Evolutionary conservation across 2,888 invertebrate genomes (phyloP), one percentile per base, ranked within the genome.

Genomic region (Clanis bilineata): DNA sequence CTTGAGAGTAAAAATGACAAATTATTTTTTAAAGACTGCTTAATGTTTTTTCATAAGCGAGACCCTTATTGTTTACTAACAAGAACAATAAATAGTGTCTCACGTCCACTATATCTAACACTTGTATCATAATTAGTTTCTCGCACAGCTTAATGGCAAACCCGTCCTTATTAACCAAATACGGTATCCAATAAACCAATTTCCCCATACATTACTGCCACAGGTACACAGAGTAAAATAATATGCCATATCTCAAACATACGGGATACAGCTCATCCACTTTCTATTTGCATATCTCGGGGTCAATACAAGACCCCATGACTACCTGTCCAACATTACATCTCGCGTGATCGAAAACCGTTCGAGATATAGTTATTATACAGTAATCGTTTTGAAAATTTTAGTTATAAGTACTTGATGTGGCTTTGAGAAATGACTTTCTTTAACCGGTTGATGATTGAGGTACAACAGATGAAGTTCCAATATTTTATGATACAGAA

Each of bases 281-380:
- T 80, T 79, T 80, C 80, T 78, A 80, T 79, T 75, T 75, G 70
- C 69, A 73, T 73, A 74, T 68, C 70, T 56, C 64, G 63, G 66
- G 80, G 79, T 78, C 78, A 75, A 60, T 63, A 41, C 58, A 57
- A 68, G 73, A 72, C 76, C 74, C 57, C 56, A 74, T 70, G 78
- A 77, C 78, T 80, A 76, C 77, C 72, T 77, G 78, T 78, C 71
- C 56, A 23, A 36, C 25, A 25, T 39, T 58, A 39, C 9, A 25
- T 59, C 45, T 44, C 23, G 56, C 44, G 51, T 51, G 51, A 51
- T 51, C 32, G 32, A 51, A 18, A 32, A 28, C 21, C 32, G 32
- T 51, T n/a, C 32, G 18, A 28, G 47, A 51, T 51, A 51, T 51
- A 51, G 51, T 51, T 51, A 51, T 18, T 51, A 28, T 32, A 41